phyloP scores from a whole-genome alignment of 2,888 invertebrate genomes.

The Drosophila formosana region DNA sequence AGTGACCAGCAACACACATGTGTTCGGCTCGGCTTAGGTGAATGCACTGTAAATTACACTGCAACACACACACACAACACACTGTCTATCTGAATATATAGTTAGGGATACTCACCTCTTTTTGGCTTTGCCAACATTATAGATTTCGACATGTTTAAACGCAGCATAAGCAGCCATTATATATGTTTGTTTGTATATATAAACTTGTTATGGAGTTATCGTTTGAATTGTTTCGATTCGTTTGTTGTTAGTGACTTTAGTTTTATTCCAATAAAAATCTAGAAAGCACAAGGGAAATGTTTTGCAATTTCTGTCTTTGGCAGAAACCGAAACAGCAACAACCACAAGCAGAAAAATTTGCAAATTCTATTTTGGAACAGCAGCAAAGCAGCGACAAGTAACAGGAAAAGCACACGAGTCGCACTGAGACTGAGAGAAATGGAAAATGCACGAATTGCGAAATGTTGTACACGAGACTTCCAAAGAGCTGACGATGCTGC shows the following conservation, averaged over 20 bases:
- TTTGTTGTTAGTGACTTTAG: slow-evolving; percentile 30
- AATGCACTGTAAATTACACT: slow-evolving; percentile 67
- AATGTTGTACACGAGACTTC: slow-evolving; percentile 29
- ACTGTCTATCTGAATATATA: slow-evolving; percentile 12
- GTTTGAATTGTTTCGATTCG: slow-evolving; percentile 17
- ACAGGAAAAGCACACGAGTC: slow-evolving; percentile 9
- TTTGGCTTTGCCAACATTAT: slow-evolving; percentile 97
- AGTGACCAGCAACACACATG: slow-evolving; percentile 36
- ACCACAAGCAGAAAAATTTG: slow-evolving; percentile 33
- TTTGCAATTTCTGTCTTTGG: slow-evolving; percentile 1
- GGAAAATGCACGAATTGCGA: slow-evolving; percentile 18
- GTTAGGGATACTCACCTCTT: slow-evolving; percentile 89
- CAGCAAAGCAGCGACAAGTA: background rate
- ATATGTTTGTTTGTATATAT: slow-evolving; percentile 34
- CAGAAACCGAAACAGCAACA: background rate
- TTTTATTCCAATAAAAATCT: slow-evolving; percentile 56
- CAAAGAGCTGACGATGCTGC: slow-evolving; percentile 38
- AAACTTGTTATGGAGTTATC: slow-evolving; percentile 23
- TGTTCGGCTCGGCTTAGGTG: slow-evolving; percentile 52
- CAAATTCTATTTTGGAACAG: slow-evolving; percentile 35
- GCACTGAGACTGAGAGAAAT: slow-evolving; percentile 5
- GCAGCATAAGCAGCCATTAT: slow-evolving; percentile 96
- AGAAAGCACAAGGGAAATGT: slow-evolving; percentile 36
- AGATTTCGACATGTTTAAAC: slow-evolving; percentile 96
- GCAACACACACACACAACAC: slow-evolving; percentile 12